phyloP scores from a whole-genome alignment of 2,797 vertebrate species.

The Coilia nasus region DNA sequence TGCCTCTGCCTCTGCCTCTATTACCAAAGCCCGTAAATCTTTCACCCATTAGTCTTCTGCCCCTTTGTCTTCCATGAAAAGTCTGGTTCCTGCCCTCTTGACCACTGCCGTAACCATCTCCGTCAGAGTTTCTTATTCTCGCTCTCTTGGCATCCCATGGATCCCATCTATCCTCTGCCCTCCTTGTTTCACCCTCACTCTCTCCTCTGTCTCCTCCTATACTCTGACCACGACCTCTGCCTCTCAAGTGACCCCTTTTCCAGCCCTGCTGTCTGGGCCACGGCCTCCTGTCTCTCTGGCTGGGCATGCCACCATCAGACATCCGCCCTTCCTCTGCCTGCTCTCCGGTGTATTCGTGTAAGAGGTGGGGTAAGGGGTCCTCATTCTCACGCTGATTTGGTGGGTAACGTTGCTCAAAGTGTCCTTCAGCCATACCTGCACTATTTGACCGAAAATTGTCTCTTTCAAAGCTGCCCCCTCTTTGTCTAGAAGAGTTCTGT shows the following conservation, averaged over 20 bases:
- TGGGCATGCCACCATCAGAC: background rate
- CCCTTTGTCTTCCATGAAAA: background rate
- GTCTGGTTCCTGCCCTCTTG: background rate
- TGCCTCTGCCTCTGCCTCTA: background rate
- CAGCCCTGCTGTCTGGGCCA: background rate
- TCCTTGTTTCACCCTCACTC: constrained; percentile 61
- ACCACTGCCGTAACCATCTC: background rate
- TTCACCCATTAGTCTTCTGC: background rate
- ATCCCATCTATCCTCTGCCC: constrained; percentile 63
- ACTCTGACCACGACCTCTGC: background rate
- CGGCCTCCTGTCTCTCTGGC: background rate
- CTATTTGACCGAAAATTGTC: constrained; percentile 65
- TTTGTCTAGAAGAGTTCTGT: constrained; percentile 59
- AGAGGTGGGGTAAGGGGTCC: background rate
- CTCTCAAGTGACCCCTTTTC: background rate
- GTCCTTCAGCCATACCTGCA: constrained; percentile 47
- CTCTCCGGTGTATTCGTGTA: background rate
- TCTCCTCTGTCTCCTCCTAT: background rate
- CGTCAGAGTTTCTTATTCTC: background rate
- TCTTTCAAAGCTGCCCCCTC: constrained; percentile 58
- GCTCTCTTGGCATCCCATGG: background rate
- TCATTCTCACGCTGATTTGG: background rate
- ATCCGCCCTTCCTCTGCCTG: background rate
- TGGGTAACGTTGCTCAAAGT: background rate
- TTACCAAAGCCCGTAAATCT: background rate